Evolutionary conservation across 2,113 vertebrate species (phyloP).

Genomic region (Mustela lutreola): DNA sequence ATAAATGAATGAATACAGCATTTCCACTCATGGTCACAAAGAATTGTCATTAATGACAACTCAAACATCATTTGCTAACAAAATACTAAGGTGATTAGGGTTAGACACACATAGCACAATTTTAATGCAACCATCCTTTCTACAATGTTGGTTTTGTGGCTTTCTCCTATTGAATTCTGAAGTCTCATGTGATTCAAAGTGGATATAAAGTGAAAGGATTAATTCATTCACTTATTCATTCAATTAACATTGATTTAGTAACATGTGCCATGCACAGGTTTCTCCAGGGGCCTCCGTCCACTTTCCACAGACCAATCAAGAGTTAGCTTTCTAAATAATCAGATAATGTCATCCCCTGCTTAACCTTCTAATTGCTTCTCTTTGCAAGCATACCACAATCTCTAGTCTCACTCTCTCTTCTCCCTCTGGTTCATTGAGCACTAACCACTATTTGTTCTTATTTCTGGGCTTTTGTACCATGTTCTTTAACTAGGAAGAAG

Average conservation of each 20-base stretch:
- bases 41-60: neutral
- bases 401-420: neutral
- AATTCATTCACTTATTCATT: conserved; percentile 5
- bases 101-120: neutral
- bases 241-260: conserved; percentile 33
- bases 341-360: neutral
- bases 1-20: neutral
- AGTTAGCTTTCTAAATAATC: conserved; percentile 21
- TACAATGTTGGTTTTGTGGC: neutral
- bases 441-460: neutral
- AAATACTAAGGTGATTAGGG: neutral
- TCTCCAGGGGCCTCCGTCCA: neutral
- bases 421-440: neutral
- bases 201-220: conserved; percentile 30
- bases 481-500: conserved; percentile 10
- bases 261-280: neutral
- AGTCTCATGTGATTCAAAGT: conserved; percentile 7
- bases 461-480: neutral
- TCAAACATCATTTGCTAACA: neutral
- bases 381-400: neutral
- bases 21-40: neutral
- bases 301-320: neutral
- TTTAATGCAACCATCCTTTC: neutral
- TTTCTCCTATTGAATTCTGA: neutral
- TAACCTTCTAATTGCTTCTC: neutral